phyloP scores from a whole-genome alignment of 2,113 vertebrate genomes.

The Phoenicopterus ruber region DNA sequence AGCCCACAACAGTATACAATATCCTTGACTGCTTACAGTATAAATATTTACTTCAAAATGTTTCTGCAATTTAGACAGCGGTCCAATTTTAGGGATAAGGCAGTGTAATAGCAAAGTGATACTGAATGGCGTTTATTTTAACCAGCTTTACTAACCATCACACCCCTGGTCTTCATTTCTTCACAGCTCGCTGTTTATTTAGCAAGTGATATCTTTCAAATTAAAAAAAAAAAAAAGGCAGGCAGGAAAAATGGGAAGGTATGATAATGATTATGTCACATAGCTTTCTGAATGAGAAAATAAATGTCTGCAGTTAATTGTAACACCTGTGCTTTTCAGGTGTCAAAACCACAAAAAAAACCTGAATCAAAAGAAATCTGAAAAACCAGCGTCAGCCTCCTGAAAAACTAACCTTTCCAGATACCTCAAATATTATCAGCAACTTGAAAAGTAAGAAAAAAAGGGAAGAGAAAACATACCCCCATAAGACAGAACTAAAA shows the following conservation, averaged over 20 bases:
- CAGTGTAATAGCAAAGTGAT: background rate
- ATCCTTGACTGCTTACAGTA: background rate
- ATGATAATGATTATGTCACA: background rate
- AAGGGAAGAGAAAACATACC: background rate
- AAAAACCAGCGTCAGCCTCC: background rate
- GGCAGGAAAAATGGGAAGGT: background rate
- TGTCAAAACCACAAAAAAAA: background rate
- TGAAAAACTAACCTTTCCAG: background rate
- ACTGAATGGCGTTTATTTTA: background rate
- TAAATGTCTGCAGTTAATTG: background rate
- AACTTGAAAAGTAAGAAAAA: background rate
- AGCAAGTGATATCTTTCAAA: background rate
- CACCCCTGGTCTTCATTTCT: background rate
- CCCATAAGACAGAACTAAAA: background rate
- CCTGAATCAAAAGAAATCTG: background rate
- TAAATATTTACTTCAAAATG: conserved; percentile 19
- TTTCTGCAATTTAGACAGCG: background rate
- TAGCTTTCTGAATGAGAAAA: background rate
- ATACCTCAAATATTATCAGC: background rate
- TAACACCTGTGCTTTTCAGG: background rate
- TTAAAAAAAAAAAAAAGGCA: background rate
- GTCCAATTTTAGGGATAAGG: background rate
- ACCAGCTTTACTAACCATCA: background rate
- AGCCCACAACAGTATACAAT: background rate
- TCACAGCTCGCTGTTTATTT: background rate